Evolutionary conservation across 2,113 vertebrate genomes (phyloP).

Genomic region (Sus scrofa): DNA sequence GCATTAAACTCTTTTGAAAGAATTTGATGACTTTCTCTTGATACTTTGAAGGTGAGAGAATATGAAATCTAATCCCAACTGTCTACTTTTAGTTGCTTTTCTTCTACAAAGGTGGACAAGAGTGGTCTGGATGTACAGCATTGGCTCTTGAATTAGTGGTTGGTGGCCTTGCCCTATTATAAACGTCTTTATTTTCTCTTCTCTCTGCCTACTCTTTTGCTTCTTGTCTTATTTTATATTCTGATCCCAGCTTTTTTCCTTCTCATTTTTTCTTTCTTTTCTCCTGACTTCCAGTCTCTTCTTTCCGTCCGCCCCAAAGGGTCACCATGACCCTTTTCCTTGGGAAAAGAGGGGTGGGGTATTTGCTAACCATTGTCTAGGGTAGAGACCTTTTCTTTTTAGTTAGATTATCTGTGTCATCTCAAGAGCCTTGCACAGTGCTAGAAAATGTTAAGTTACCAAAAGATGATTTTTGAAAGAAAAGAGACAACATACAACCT

Average conservation of each 20-base stretch:
- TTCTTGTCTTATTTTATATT: constrained; percentile 31
- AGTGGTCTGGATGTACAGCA: not conserved
- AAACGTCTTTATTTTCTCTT: constrained; percentile 36
- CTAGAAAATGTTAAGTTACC: constrained; percentile 10
- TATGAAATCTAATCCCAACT: not conserved
- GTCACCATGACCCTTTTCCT: constrained; percentile 46
- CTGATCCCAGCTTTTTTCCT: not conserved
- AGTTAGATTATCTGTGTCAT: constrained; percentile 44
- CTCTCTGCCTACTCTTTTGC: not conserved
- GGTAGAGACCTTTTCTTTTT: constrained; percentile 23
- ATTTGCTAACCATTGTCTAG: constrained; percentile 34
- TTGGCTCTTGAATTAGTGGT: not conserved
- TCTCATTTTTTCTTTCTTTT: constrained; percentile 6
- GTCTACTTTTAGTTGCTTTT: not conserved
- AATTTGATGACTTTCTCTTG: not conserved
- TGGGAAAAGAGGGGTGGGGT: not conserved
- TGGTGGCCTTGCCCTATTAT: not conserved
- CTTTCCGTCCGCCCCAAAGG: not conserved
- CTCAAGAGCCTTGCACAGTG: not conserved
- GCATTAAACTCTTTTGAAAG: not conserved
- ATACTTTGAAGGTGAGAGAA: not conserved
- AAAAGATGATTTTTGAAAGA: constrained; percentile 41
- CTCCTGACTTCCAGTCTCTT: not conserved
- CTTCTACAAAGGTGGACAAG: not conserved
- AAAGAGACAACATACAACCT: not conserved